Percentiles rank a stretch among this genome's conserved stretches.
Conservation (phyloP, 2,888 invertebrate species). For the Cyclophora albipunctata region DNA sequence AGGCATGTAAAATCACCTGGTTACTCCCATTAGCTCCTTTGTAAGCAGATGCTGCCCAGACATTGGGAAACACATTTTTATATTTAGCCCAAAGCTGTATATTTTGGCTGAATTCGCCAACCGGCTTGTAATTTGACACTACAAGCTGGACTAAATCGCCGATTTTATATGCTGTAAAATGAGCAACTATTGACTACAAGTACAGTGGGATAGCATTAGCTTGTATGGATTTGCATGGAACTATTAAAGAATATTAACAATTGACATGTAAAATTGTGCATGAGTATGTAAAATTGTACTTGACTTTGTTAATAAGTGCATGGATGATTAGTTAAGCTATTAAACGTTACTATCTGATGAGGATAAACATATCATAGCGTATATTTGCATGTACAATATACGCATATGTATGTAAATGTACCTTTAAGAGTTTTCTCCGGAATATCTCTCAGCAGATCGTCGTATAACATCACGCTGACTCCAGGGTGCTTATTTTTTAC, state of each 20-base stretch:
- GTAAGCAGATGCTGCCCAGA: conserved; percentile 89
- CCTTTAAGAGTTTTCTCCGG: conserved; percentile 73
- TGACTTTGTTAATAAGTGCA: too few relatives aligned
- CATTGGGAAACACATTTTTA: conserved; percentile 77
- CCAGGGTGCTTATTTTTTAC: conserved; percentile 77
- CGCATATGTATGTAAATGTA: conserved; percentile 28
- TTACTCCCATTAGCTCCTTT: conserved; percentile 90
- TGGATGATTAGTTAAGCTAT: too few relatives aligned
- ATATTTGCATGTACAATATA: too few relatives aligned
- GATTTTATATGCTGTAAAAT: conserved; percentile 72
- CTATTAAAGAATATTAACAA: too few relatives aligned
- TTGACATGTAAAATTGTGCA: too few relatives aligned
- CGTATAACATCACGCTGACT: conserved; percentile 86
- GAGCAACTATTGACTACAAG: background rate
- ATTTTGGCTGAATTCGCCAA: conserved; percentile 70
- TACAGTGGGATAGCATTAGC: too few relatives aligned
- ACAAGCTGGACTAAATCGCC: conserved; percentile 79
- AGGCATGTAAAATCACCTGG: conserved; percentile 54
- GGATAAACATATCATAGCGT: too few relatives aligned
- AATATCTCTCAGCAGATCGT: conserved; percentile 86
- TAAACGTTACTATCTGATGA: too few relatives aligned
- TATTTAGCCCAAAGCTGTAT: conserved; percentile 79
- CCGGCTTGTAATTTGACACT: conserved; percentile 79
- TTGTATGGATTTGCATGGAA: too few relatives aligned
- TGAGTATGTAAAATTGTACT: too few relatives aligned